phyloP scores from a whole-genome alignment of 2,888 invertebrate genomes.

The Liopterus haemorrhoidalis region DNA sequence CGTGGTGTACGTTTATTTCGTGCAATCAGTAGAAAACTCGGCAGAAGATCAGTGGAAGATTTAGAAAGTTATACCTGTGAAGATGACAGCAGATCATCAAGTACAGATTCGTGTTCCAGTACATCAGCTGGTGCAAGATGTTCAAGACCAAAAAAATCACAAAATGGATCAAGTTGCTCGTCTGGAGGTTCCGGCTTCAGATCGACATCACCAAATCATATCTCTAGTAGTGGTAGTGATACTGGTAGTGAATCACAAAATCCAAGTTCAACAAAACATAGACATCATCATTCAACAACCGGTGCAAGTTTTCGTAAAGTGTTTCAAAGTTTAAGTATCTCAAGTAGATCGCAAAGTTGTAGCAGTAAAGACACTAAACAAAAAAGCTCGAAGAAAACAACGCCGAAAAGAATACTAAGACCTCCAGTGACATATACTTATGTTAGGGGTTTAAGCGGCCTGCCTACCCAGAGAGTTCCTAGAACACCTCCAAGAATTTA shows the following conservation, averaged over 20 bases:
- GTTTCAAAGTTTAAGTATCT: constrained; percentile 59
- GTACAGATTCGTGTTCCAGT: constrained; percentile 44
- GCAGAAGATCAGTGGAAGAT: constrained; percentile 50
- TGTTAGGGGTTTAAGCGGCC: constrained; percentile 71
- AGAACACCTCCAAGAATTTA: constrained; percentile 44
- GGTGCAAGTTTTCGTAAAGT: constrained; percentile 64
- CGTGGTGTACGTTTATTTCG: constrained; percentile 61
- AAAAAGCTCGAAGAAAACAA: constrained; percentile 53
- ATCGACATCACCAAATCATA: constrained; percentile 44
- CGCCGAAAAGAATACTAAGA: constrained; percentile 69
- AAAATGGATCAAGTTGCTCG: constrained; percentile 24
- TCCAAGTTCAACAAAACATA: constrained; percentile 39
- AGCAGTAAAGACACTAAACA: constrained; percentile 45
- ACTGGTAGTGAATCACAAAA: constrained; percentile 58
- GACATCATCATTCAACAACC: constrained; percentile 47
- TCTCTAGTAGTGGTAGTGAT: constrained; percentile 57
- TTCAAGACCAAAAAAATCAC: constrained; percentile 35
- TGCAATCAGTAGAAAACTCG: constrained; percentile 58
- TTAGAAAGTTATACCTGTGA: constrained; percentile 46
- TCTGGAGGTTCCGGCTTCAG: constrained; percentile 40
- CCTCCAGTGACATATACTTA: constrained; percentile 76
- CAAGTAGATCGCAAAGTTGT: constrained; percentile 61
- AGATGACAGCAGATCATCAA: constrained; percentile 47
- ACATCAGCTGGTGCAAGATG: constrained; percentile 38
- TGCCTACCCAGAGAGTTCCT: constrained; percentile 76